Evolutionary conservation across 2,113 vertebrate species (phyloP).

Genomic region (Odocoileus hemionus): DNA sequence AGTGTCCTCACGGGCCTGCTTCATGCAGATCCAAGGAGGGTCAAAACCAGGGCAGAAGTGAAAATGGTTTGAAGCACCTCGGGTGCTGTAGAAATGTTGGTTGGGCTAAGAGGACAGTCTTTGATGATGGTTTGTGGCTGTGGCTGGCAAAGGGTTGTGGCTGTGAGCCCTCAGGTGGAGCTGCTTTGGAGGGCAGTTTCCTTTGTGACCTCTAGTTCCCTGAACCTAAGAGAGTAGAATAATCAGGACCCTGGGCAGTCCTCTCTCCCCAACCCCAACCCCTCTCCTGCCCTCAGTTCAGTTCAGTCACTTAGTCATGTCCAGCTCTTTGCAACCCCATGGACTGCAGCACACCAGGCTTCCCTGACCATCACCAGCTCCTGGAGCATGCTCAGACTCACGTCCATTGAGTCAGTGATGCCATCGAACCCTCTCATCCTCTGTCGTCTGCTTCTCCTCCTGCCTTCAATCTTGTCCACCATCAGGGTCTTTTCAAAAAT

Average conservation of each 20-base stretch:
- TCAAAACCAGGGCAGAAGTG: background rate
- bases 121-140: background rate
- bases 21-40: accelerated
- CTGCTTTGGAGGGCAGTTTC: background rate
- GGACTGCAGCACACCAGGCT: background rate
- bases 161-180: background rate
- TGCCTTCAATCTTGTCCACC: background rate
- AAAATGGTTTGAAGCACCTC: background rate
- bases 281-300: background rate
- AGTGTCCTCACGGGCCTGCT: background rate
- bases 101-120: background rate
- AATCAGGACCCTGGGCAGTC: background rate
- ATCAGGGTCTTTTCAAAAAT: background rate
- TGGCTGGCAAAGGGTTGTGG: background rate
- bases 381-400: background rate
- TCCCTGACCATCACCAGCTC: background rate
- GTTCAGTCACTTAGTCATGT: background rate
- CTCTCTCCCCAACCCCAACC: background rate
- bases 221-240: background rate
- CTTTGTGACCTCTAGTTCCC: background rate
- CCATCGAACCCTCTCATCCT: background rate
- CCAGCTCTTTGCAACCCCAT: background rate
- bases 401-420: background rate
- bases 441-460: background rate
- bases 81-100: background rate